phyloP scores from a whole-genome alignment of 1,140 invertebrate species.

The Gonatopus flavifemur region DNA sequence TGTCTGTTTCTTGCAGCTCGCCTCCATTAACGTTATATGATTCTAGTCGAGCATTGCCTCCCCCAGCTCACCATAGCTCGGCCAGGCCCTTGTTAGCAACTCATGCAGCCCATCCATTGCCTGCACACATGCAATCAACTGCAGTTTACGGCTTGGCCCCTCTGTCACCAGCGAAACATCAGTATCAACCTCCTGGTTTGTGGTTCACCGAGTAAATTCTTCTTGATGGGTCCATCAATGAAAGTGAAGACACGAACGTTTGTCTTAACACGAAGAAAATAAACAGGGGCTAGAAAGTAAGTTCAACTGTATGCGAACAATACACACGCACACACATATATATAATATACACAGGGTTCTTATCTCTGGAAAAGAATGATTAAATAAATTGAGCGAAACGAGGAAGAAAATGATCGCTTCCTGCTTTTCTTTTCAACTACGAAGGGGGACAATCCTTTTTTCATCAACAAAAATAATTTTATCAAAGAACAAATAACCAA shows the following conservation, averaged over 20 bases:
- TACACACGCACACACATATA: too few species aligned
- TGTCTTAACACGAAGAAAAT: too few species aligned
- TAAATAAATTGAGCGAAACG: too few species aligned
- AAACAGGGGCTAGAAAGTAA: too few species aligned
- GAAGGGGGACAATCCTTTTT: too few species aligned
- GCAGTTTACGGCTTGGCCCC: constrained; percentile 70
- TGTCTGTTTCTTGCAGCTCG: constrained; percentile 55
- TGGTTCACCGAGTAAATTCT: constrained; percentile 73
- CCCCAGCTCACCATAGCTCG: constrained; percentile 83
- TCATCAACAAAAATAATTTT: too few species aligned
- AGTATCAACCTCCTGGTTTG: constrained; percentile 70
- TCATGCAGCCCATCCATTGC: constrained; percentile 75
- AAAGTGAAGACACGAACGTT: constrained; percentile 8
- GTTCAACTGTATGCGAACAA: too few species aligned
- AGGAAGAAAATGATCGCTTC: too few species aligned
- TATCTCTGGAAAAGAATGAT: too few species aligned
- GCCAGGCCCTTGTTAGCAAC: constrained; percentile 76
- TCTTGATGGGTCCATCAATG: constrained; percentile 1
- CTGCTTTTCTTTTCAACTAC: too few species aligned
- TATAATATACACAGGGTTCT: too few species aligned
- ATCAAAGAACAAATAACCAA: too few species aligned
- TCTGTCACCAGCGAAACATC: constrained; percentile 74
- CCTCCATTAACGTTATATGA: constrained; percentile 59
- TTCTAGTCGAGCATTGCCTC: constrained; percentile 73
- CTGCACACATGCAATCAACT: constrained; percentile 80